Evolutionary conservation across 2,113 vertebrate genomes (phyloP).

Genomic region (Ahaetulla prasina): DNA sequence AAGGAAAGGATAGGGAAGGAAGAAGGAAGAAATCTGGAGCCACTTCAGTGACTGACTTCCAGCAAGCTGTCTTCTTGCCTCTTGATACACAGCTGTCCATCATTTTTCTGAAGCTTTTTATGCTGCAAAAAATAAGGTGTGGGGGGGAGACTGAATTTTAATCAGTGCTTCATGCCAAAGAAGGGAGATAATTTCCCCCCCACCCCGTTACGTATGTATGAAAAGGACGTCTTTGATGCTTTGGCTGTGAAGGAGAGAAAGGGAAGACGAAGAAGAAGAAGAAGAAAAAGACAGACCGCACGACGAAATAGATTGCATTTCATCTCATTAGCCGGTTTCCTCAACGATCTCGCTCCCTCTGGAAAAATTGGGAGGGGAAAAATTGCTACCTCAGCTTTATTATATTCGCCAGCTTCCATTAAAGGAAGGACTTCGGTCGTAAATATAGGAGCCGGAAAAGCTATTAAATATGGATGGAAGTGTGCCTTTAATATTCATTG

Average conservation of each 20-base stretch:
- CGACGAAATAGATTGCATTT: constrained; percentile 39
- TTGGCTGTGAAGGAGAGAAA: neutral
- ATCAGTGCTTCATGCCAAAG: neutral
- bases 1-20: neutral
- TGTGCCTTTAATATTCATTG: constrained; percentile 56
- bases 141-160: neutral
- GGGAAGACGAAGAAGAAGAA: neutral
- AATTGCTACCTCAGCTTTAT: constrained; percentile 7
- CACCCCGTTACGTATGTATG: neutral
- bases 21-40: neutral
- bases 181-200: no score
- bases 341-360: neutral
- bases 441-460: constrained; percentile 7
- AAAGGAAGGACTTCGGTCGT: constrained; percentile 1
- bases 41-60: neutral
- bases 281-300: constrained; percentile 2
- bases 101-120: neutral
- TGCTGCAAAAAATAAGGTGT: neutral
- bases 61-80: neutral
- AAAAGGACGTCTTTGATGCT: constrained; percentile 17
- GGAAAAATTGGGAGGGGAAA: neutral
- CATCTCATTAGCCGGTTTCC: constrained; percentile 21
- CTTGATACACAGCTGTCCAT: neutral
- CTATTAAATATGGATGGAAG: constrained; percentile 51
- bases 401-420: constrained; percentile 35